Base-by-base conservation (phyloP, 2,888 invertebrate genomes). In the Aphrophora alni region DNA sequence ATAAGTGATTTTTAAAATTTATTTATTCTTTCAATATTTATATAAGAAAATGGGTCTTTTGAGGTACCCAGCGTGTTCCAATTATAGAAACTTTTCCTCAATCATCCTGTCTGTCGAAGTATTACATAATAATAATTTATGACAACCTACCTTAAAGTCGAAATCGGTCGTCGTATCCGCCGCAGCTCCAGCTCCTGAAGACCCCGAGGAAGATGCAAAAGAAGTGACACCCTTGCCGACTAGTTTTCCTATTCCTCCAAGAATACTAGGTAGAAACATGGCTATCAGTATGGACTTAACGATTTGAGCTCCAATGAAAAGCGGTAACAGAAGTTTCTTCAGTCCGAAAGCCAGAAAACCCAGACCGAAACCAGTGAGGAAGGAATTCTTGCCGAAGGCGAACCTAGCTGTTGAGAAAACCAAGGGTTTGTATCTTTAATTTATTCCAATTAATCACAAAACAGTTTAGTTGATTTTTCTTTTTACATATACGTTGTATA, bases 201-300 rank as follows among this genome's bases (percentile, higher is more conserved):
- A 90, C 5, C 92, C 92, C 86, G 91, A 87, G 87, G 88, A 88
- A 82, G 89, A 88, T 1, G 89, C 89, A 82, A 90, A 89, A n/a
- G 88, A 88, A 25, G 89, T 87, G n/a, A 89, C 87, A 17, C 96
- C 95, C 92, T 96, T 96, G 80, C 95, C 95, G 81, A 95, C 92
- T 82, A 96, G 91, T 89, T 95, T 95, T 77, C 95, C 95, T 80
- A 96, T 91, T 85, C 95, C 94, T 78, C 96, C 95, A 83, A 96
- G 90, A 81, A 96, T 92, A 82, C 95, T 95, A 0, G 96, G 96
- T 87, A 96, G 90, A 88, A 97, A 96, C 90, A 96, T 92, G 10
- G 95, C 96, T 38, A 96, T 91, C 26, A 96, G 89, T 72, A 96
- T 91, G 44, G 95, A 95, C 89, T 97, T 97, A 85, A 95, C 90